Percentiles rank a stretch among this genome's conserved stretches.
Evolutionary conservation across 2,113 vertebrate species (phyloP).

Genomic region (Sebastes schlegelii): DNA sequence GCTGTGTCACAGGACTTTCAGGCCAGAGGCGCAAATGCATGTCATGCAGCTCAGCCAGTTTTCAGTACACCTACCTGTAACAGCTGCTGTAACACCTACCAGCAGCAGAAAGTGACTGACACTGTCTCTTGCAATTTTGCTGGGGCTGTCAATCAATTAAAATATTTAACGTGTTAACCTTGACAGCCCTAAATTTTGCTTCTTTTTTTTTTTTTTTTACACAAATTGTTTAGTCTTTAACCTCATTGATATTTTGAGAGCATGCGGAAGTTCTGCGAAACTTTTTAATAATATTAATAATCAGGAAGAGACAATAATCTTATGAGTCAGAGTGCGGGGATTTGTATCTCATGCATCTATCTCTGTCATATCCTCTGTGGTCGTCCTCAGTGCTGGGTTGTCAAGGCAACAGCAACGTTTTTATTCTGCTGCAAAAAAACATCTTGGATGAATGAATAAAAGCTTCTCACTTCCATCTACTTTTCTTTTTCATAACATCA

Average conservation of each 20-base stretch:
- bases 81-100: constrained; percentile 2
- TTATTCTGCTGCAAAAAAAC: constrained; percentile 11
- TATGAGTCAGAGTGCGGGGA: constrained; percentile 4
- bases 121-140: no score
- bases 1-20: constrained; percentile 22
- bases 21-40: constrained; percentile 1
- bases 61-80: background rate
- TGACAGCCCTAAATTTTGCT: no score
- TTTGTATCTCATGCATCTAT: background rate
- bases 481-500: constrained; percentile 15
- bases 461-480: background rate
- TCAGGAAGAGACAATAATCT: background rate
- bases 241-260: background rate
- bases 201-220: background rate
- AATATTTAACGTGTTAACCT: no score
- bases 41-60: background rate
- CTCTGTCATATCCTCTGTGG: constrained; percentile 12
- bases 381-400: background rate
- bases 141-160: no score
- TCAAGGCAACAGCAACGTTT: constrained; percentile 2
- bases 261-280: background rate
- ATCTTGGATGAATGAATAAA: constrained; percentile 34
- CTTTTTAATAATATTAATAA: background rate
- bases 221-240: background rate
- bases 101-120: constrained; percentile 1